These are phyloP conservation scores for Brevimyrus niger DNA, from an alignment of 2,113 vertebrate genomes.

Conservation along the genomic window DNA sequence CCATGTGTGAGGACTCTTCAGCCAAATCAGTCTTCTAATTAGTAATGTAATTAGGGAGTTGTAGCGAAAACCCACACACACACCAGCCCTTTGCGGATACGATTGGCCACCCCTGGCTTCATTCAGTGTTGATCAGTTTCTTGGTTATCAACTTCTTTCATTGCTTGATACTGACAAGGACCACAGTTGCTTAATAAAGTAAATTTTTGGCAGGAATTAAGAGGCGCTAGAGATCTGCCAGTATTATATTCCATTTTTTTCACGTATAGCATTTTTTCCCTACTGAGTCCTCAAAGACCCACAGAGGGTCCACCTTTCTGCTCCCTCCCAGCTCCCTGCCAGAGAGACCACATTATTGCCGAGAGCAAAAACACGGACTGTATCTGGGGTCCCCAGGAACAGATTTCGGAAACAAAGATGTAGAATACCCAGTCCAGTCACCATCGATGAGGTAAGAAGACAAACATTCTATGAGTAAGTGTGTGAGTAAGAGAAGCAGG, in stretches of 20 bases:
- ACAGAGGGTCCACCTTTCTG: not conserved
- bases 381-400: not conserved
- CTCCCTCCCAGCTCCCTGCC: not conserved
- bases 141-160: not conserved
- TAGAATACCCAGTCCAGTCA: not conserved
- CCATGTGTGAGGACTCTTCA: too few species aligned
- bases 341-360: not conserved
- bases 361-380: not conserved
- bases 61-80: too few species aligned
- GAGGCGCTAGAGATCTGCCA: not conserved
- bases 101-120: not conserved
- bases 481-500: not conserved
- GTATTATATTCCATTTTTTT: not conserved
- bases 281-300: not conserved
- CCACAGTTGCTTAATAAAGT: not conserved
- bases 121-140: not conserved
- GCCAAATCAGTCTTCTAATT: too few species aligned
- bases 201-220: not conserved
- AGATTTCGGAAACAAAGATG: not conserved
- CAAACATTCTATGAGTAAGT: not conserved
- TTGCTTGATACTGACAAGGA: not conserved
- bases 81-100: too few species aligned
- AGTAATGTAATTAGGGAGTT: too few species aligned
- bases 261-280: not conserved
- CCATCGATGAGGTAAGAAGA: not conserved